Percentiles rank a stretch among this genome's conserved stretches.
Evolutionary conservation across 2,113 vertebrate genomes (phyloP).

Genomic region (Pterocles burchelli): DNA sequence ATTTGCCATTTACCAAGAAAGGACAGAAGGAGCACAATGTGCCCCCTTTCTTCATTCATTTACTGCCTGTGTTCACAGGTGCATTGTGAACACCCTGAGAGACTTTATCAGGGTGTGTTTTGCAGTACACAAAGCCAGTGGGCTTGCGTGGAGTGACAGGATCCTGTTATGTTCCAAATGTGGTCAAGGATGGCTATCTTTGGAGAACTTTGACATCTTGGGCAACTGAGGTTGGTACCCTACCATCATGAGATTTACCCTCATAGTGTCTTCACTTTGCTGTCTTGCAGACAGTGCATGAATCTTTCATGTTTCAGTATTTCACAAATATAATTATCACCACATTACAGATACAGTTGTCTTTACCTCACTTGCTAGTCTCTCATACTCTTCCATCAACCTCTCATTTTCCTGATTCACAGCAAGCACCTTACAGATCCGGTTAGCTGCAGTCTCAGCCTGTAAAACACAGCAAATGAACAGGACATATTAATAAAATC

Average conservation of each 20-base stretch:
- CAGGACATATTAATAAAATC: neutral
- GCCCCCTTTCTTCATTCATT: neutral
- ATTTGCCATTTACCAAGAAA: neutral
- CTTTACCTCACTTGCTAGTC: constrained; percentile 96
- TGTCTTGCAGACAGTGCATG: neutral
- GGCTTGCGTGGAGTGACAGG: neutral
- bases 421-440: constrained; percentile 97
- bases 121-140: neutral
- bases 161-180: neutral
- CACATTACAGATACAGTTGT: neutral
- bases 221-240: neutral
- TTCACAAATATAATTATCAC: neutral
- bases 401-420: constrained; percentile 99
- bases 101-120: neutral
- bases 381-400: constrained; percentile 98
- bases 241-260: neutral
- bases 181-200: neutral
- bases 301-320: neutral
- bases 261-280: neutral
- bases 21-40: neutral
- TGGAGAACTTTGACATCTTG: neutral
- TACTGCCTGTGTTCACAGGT: neutral
- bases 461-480: constrained; percentile 76
- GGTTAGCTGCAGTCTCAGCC: constrained; percentile 98
- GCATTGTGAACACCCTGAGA: neutral